Percentiles rank a stretch among this genome's conserved stretches.
These are phyloP conservation scores for Apis mellifera DNA, from an alignment of 1,140 invertebrate species.

Conservation along the genomic window Amel_HAv3.1 CM009932.2:3356001-3356500, in stretches of 20 bases:
- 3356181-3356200: conserved; percentile 51
- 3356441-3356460: conserved; percentile 46
- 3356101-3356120: conserved; percentile 12
- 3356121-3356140: conserved; percentile 52
- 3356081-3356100: background rate
- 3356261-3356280: background rate
- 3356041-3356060: background rate
- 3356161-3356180: conserved; percentile 65
- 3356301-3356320: conserved; percentile 31
- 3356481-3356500: conserved; percentile 14
- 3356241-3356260: background rate
- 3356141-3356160: conserved; percentile 61
- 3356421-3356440: conserved; percentile 47
- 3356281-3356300: conserved; percentile 39
- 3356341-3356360: background rate
- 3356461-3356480: conserved; percentile 20
- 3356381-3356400: conserved; percentile 15
- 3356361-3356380: conserved; percentile 53
- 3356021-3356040: conserved; percentile 1
- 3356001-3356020: background rate
- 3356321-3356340: background rate
- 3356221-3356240: conserved; percentile 35
- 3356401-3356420: conserved; percentile 24
- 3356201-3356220: conserved; percentile 60
- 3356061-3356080: too few species aligned